Conservation (phyloP, 2,888 invertebrate genomes). For the Lamellibrachia columna region DNA sequence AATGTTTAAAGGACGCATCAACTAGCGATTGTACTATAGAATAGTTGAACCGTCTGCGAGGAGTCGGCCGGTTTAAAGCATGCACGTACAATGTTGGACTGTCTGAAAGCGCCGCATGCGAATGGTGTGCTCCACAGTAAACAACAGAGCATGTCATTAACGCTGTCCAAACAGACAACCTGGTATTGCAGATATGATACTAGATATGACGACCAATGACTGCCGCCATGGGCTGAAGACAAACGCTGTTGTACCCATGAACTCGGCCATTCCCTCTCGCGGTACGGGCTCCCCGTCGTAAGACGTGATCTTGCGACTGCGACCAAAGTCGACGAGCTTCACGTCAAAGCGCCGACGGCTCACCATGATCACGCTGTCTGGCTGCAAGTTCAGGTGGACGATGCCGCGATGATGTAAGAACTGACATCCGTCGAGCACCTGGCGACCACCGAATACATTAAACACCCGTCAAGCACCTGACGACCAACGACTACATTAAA, state of each 20-base stretch:
- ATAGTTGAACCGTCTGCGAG: too few relatives aligned
- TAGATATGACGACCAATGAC: too few relatives aligned
- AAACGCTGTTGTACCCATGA: constrained; percentile 50
- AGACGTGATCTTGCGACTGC: constrained; percentile 71
- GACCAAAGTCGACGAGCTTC: constrained; percentile 91
- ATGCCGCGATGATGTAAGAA: constrained; percentile 92
- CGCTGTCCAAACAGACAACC: not conserved
- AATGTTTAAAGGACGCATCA: not conserved
- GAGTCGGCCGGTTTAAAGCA: too few relatives aligned
- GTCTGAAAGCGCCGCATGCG: too few relatives aligned
- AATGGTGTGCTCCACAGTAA: too few relatives aligned
- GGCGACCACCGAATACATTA: not conserved
- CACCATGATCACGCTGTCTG: constrained; percentile 94
- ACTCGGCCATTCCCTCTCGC: constrained; percentile 56
- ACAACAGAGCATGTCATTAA: not conserved
- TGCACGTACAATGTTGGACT: too few relatives aligned
- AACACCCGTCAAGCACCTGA: constrained; percentile 72
- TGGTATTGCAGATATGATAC: not conserved
- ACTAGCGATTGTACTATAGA: not conserved
- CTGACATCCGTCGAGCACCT: constrained; percentile 79
- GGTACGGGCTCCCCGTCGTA: constrained; percentile 50
- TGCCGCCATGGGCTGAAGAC: not conserved
- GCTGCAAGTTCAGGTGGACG: constrained; percentile 72
- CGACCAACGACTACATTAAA: not conserved
- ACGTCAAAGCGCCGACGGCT: constrained; percentile 71